Percentiles rank a stretch among this genome's conserved stretches.
phyloP scores from a whole-genome alignment of 2,113 vertebrate genomes.

The Pomatostomus ruficeps region DNA sequence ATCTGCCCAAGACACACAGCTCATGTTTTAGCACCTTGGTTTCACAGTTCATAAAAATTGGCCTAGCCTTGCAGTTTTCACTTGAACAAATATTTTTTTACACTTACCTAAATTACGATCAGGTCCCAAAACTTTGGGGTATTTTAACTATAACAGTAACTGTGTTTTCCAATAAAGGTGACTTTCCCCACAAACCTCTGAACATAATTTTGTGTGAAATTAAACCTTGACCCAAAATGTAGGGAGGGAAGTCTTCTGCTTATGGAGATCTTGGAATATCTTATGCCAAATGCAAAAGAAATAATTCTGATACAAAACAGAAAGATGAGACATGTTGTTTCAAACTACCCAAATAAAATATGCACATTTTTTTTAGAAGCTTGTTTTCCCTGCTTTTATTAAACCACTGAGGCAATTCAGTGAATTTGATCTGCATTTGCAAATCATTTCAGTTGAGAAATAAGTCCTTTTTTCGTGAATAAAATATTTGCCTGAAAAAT shows the following conservation, averaged over 20 bases:
- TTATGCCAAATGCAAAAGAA: background rate
- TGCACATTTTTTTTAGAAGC: background rate
- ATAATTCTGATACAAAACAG: background rate
- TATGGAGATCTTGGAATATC: background rate
- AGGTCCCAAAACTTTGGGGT: background rate
- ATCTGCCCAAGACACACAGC: background rate
- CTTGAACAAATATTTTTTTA: background rate
- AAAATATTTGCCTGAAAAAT: conserved; percentile 35
- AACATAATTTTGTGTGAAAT: background rate
- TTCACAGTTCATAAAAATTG: conserved; percentile 7
- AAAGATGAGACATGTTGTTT: background rate
- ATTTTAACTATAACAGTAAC: background rate
- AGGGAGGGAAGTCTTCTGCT: background rate
- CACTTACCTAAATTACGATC: background rate
- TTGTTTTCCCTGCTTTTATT: background rate
- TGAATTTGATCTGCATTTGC: conserved; percentile 6
- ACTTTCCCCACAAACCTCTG: background rate
- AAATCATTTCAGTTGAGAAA: background rate
- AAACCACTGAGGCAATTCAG: background rate
- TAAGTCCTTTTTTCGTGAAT: conserved; percentile 2
- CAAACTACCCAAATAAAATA: background rate
- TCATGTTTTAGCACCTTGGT: conserved; percentile 13
- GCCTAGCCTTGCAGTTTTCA: background rate
- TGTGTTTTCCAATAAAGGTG: background rate
- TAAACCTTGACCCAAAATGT: background rate